Percentiles rank a stretch among this genome's conserved stretches.
Evolutionary conservation across 1,140 invertebrate genomes (phyloP).

Genomic region (Macrosteles quadrilineatus): DNA sequence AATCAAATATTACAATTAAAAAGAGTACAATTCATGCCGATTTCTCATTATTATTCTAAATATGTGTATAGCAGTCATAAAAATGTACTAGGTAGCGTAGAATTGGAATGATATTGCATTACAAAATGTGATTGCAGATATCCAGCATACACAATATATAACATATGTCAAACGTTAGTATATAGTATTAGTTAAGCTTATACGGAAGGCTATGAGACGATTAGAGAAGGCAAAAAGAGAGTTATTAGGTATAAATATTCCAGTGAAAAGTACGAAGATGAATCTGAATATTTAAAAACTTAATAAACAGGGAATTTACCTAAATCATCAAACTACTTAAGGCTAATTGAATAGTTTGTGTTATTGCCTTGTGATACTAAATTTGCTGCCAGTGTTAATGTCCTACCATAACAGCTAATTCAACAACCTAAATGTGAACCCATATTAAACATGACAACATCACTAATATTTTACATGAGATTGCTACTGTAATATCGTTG

Average conservation of each 20-base stretch:
- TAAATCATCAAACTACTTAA: neutral
- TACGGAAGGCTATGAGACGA: constrained; percentile 7
- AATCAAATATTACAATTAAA: neutral
- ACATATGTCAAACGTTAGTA: constrained; percentile 26
- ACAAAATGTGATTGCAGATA: neutral
- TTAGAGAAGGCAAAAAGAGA: constrained; percentile 6
- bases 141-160: constrained; percentile 7
- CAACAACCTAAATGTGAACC: too few relatives aligned
- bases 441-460: too few relatives aligned
- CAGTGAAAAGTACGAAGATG: neutral
- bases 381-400: neutral
- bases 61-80: neutral
- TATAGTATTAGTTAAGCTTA: constrained; percentile 22
- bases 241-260: constrained; percentile 12
- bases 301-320: neutral
- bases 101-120: constrained; percentile 18
- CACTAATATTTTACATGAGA: too few relatives aligned
- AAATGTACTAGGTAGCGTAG: constrained; percentile 23
- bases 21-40: neutral
- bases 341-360: constrained; percentile 1
- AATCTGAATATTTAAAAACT: neutral
- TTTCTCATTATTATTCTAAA: neutral
- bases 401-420: too few relatives aligned
- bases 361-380: constrained; percentile 2
- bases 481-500: too few relatives aligned